Evolutionary conservation across 2,888 invertebrate genomes (phyloP).

Genomic region (Agrilus biguttatus): DNA sequence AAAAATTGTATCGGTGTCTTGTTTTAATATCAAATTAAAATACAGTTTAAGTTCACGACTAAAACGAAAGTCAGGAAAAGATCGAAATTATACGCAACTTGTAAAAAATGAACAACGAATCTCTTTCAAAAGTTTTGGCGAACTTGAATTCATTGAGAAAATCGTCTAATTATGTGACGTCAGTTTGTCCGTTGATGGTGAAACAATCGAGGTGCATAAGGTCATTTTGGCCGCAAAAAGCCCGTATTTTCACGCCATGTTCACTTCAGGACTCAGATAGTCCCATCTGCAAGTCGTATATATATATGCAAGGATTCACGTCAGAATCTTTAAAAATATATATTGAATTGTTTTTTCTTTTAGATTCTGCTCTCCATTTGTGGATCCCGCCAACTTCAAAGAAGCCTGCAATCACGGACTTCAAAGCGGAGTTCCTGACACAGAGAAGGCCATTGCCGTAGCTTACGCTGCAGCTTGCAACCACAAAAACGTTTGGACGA

Average conservation of each 20-base stretch:
- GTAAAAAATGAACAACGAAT: too few species aligned
- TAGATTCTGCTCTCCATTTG: slow-evolving; percentile 32
- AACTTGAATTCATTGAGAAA: too few species aligned
- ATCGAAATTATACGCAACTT: too few species aligned
- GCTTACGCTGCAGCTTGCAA: slow-evolving; percentile 56
- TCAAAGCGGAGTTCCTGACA: slow-evolving; percentile 32
- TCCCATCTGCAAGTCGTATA: slow-evolving; percentile 62
- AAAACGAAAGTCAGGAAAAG: too few species aligned
- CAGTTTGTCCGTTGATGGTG: too few species aligned
- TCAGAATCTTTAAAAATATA: slow-evolving; percentile 57
- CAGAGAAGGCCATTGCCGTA: slow-evolving; percentile 51
- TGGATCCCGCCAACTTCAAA: slow-evolving; percentile 41
- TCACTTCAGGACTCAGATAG: slow-evolving; percentile 71
- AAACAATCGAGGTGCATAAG: slow-evolving; percentile 54
- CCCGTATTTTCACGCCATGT: slow-evolving; percentile 90
- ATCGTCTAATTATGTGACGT: slow-evolving; percentile 74
- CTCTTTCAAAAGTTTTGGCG: too few species aligned
- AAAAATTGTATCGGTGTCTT: too few species aligned
- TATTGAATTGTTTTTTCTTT: too few species aligned
- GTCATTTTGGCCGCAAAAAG: slow-evolving; percentile 78
- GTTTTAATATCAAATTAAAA: too few species aligned
- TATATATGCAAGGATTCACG: slow-evolving; percentile 65
- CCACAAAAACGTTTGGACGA: slow-evolving; percentile 40
- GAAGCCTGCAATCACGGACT: slow-evolving; percentile 63
- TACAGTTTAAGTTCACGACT: too few species aligned